These are phyloP conservation scores for Adoxophyes honmai DNA, from an alignment of 1,140 invertebrate species.

Conservation along the genomic window DNA sequence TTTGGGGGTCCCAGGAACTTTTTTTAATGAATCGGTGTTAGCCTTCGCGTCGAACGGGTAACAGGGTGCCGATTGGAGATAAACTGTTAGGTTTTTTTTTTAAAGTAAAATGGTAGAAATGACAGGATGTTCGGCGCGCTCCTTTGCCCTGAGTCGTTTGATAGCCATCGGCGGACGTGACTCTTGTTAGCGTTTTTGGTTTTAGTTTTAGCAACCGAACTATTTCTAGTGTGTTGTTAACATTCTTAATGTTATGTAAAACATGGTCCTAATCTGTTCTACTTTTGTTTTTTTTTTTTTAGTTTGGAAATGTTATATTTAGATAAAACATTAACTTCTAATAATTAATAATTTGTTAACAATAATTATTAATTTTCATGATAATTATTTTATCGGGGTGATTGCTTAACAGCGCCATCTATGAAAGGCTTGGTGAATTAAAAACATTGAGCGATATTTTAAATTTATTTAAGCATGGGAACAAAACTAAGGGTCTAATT, in stretches of 20 bases:
- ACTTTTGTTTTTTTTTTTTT: no score
- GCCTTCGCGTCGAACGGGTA: slow-evolving; percentile 72
- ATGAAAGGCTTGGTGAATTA: slow-evolving; percentile 10
- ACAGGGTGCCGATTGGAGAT: slow-evolving; percentile 75
- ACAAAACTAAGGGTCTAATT: no score
- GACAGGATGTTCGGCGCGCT: slow-evolving; percentile 60
- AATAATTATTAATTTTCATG: no score
- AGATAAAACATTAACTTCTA: no score
- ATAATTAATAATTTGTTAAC: no score
- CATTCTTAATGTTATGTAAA: no score
- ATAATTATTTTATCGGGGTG: no score
- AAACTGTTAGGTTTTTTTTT: slow-evolving; percentile 57
- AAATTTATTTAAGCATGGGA: no score
- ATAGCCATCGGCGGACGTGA: slow-evolving; percentile 46
- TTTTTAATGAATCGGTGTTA: slow-evolving; percentile 76
- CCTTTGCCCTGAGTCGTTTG: slow-evolving; percentile 40
- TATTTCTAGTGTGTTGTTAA: no score
- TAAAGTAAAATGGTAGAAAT: slow-evolving; percentile 62
- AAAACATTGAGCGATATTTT: neutral
- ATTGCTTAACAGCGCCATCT: slow-evolving; percentile 34
- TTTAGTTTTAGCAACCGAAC: slow-evolving; percentile 33
- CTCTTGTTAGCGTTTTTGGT: slow-evolving; percentile 47
- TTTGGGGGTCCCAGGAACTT: slow-evolving; percentile 69
- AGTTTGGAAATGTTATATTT: no score
- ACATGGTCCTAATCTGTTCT: no score